These are phyloP conservation scores for Caranx melampygus DNA, from an alignment of 2,113 vertebrate genomes.

Conservation along the genomic window DNA sequence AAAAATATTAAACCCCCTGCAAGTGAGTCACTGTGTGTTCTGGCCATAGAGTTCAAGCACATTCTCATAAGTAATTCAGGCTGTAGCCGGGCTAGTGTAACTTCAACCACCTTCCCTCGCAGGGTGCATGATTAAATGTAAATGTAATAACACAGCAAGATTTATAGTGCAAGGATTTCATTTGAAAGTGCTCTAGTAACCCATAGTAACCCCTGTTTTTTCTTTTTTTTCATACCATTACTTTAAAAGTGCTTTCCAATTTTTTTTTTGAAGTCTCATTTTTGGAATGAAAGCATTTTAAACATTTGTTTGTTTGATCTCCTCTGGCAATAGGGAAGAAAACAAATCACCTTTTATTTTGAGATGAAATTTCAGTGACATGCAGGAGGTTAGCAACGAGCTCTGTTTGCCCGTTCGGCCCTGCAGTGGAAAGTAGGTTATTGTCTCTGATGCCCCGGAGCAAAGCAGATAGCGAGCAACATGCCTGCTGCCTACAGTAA, in stretches of 20 bases:
- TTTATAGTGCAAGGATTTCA: conserved; percentile 34
- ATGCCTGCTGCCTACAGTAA: conserved; percentile 75
- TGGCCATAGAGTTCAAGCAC: not conserved
- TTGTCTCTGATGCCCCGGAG: conserved; percentile 70
- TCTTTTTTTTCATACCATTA: conserved; percentile 33
- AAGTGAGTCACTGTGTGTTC: conserved; percentile 15
- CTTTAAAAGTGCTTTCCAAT: conserved; percentile 27
- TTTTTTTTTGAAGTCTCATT: conserved; percentile 6
- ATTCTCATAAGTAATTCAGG: conserved; percentile 8
- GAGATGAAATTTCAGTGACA: conserved; percentile 29
- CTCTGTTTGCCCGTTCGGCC: conserved; percentile 38
- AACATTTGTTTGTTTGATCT: conserved; percentile 33
- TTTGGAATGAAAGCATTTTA: conserved; percentile 14
- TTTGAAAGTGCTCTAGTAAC: conserved; percentile 36
- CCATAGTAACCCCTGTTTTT: conserved; percentile 19
- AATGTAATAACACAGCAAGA: conserved; percentile 23
- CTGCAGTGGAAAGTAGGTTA: conserved; percentile 76
- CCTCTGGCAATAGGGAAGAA: conserved; percentile 22
- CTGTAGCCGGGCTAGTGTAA: not conserved
- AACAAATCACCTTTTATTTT: conserved; percentile 36
- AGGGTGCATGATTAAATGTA: conserved; percentile 32
- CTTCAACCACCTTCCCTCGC: not conserved
- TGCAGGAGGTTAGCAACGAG: conserved; percentile 49
- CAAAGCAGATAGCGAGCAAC: conserved; percentile 65
- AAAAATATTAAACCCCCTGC: conserved; percentile 12